Evolutionary conservation across 2,797 vertebrate genomes (phyloP).

Genomic region (Melopsittacus undulatus): DNA sequence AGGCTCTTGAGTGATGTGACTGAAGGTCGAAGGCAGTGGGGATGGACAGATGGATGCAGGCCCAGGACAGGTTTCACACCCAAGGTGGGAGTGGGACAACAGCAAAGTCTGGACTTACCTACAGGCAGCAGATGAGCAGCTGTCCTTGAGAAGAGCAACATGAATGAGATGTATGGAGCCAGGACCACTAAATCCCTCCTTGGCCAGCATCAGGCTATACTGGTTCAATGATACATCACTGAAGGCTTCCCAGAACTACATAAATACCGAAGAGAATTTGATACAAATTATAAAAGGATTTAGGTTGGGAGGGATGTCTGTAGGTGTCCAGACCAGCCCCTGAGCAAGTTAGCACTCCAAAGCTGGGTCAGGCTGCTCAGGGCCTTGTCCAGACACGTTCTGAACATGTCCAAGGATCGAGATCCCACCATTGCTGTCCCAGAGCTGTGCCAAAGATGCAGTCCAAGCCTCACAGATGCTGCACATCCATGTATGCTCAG

Average conservation of each 20-base stretch:
- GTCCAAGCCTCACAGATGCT: not conserved
- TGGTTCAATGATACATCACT: not conserved
- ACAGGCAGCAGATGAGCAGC: slow-evolving; percentile 19
- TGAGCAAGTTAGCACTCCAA: not conserved
- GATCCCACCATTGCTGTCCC: not conserved
- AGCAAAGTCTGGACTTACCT: not conserved
- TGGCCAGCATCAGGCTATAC: not conserved
- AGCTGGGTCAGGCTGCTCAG: not conserved
- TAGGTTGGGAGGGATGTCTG: slow-evolving; percentile 20
- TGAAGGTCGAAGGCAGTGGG: not conserved
- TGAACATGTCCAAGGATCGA: not conserved
- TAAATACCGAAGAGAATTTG: slow-evolving; percentile 9
- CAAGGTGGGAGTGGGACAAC: not conserved
- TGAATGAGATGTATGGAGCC: slow-evolving; percentile 51
- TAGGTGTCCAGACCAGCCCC: slow-evolving; percentile 9
- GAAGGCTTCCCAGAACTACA: slow-evolving; percentile 57
- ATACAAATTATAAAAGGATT: slow-evolving; percentile 53
- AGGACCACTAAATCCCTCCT: slow-evolving; percentile 65
- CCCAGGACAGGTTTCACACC: not conserved
- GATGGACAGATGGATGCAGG: not conserved
- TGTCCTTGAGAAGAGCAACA: slow-evolving; percentile 26
- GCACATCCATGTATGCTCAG: not conserved
- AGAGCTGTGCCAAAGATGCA: not conserved
- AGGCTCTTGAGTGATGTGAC: not conserved
- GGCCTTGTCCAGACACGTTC: not conserved